A percentile compares a stretch with the other conserved stretches of the same genome.
These are phyloP conservation scores for Lepisosteus oculatus DNA, from an alignment of 2,113 vertebrate genomes.

Conservation along the genomic window DNA sequence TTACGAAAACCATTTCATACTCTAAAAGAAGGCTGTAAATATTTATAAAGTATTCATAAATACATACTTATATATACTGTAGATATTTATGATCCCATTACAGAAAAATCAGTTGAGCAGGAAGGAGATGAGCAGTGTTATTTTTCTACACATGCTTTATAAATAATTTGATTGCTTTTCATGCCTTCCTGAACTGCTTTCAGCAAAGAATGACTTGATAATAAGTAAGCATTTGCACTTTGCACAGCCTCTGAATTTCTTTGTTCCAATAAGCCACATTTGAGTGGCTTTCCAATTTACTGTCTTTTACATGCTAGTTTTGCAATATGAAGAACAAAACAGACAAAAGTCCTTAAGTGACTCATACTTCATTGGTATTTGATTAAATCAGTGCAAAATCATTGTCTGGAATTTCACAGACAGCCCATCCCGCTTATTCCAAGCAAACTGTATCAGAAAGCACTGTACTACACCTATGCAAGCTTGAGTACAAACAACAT, in stretches of 20 bases:
- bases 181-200: slow-evolving; percentile 5
- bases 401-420: no score
- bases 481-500: slow-evolving; percentile 74
- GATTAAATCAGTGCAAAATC: slow-evolving; percentile 27
- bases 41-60: no score
- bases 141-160: slow-evolving; percentile 1
- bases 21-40: no score
- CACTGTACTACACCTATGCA: slow-evolving; percentile 41
- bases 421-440: slow-evolving; percentile 40
- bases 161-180: slow-evolving; percentile 7
- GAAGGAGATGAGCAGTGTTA: not conserved
- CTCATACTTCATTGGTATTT: slow-evolving; percentile 38
- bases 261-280: not conserved
- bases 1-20: no score
- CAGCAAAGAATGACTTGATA: not conserved
- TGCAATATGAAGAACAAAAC: slow-evolving; percentile 3
- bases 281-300: not conserved
- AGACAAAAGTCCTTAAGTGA: slow-evolving; percentile 4
- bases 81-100: not conserved
- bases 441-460: slow-evolving; percentile 31
- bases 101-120: not conserved
- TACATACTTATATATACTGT: not conserved
- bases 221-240: slow-evolving; percentile 4
- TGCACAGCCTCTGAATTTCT: not conserved
- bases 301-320: not conserved